phyloP scores from a whole-genome alignment of 1,140 invertebrate genomes.

The Sitodiplosis mosellana region DNA sequence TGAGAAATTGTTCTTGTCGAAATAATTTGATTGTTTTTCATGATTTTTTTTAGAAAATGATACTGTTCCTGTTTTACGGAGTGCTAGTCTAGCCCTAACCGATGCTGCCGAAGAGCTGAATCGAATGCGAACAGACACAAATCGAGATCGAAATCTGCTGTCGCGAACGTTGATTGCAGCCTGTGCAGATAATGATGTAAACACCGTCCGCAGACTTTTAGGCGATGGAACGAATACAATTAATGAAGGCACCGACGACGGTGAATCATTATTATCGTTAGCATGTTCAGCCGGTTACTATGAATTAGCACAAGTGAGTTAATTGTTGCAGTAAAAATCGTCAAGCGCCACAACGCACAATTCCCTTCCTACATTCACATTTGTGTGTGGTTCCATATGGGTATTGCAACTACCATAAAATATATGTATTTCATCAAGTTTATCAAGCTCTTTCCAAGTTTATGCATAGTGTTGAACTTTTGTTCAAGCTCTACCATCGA shows the following conservation, averaged over 20 bases:
- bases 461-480: too few species aligned
- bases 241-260: constrained; percentile 84
- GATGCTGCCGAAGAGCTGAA: constrained; percentile 89
- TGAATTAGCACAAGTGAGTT: constrained; percentile 68
- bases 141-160: constrained; percentile 16
- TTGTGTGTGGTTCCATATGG: too few species aligned
- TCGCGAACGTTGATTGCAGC: constrained; percentile 32
- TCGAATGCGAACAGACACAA: constrained; percentile 75
- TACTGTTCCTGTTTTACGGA: constrained; percentile 29
- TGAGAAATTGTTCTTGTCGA: too few species aligned
- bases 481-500: too few species aligned
- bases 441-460: too few species aligned
- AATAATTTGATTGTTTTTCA: too few species aligned
- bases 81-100: constrained; percentile 50
- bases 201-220: constrained; percentile 69
- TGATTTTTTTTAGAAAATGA: constrained; percentile 46
- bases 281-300: constrained; percentile 88
- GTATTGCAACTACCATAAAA: too few species aligned
- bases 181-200: constrained; percentile 82
- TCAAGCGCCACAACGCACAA: not conserved
- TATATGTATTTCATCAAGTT: too few species aligned
- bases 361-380: not conserved
- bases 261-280: constrained; percentile 76
- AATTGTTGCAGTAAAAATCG: not conserved
- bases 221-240: constrained; percentile 65